Percentiles rank a stretch among this genome's conserved stretches.
Evolutionary conservation across 2,113 vertebrate genomes (phyloP).

Genomic region (Triplophysa siluroides): DNA sequence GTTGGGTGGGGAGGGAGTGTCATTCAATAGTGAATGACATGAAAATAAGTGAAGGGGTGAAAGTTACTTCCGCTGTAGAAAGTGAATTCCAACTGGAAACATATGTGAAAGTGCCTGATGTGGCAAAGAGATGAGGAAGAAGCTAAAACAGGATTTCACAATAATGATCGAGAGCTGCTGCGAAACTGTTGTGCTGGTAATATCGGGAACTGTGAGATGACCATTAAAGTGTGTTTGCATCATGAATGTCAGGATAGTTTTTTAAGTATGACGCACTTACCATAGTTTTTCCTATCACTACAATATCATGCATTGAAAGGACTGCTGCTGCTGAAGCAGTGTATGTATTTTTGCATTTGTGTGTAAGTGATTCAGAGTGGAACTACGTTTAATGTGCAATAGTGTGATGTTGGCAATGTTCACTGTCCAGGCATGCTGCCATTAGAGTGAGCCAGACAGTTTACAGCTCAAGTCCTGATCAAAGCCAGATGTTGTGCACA

Average conservation of each 20-base stretch:
- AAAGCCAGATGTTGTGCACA: constrained; percentile 47
- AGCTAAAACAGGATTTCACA: constrained; percentile 26
- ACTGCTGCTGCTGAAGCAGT: neutral
- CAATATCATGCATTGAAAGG: neutral
- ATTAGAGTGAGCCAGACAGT: constrained; percentile 29
- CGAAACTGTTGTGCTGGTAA: neutral
- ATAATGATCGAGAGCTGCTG: neutral
- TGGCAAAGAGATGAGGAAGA: neutral
- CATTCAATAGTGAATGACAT: neutral
- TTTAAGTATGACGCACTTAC: neutral
- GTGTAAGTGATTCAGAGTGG: neutral
- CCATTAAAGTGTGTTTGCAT: neutral
- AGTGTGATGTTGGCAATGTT: neutral
- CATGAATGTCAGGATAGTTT: neutral
- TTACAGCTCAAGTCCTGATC: constrained; percentile 30
- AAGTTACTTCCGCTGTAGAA: neutral
- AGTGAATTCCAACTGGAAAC: neutral
- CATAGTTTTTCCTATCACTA: neutral
- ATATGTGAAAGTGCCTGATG: neutral
- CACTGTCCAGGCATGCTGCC: constrained; percentile 29
- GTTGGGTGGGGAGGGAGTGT: neutral
- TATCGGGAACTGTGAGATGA: neutral
- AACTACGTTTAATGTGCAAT: constrained; percentile 17
- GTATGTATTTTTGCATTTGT: neutral
- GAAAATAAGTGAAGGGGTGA: neutral